Percentiles rank a stretch among this genome's conserved stretches.
phyloP scores from a whole-genome alignment of 2,113 vertebrate genomes.

The Myxocyprinus asiaticus region DNA sequence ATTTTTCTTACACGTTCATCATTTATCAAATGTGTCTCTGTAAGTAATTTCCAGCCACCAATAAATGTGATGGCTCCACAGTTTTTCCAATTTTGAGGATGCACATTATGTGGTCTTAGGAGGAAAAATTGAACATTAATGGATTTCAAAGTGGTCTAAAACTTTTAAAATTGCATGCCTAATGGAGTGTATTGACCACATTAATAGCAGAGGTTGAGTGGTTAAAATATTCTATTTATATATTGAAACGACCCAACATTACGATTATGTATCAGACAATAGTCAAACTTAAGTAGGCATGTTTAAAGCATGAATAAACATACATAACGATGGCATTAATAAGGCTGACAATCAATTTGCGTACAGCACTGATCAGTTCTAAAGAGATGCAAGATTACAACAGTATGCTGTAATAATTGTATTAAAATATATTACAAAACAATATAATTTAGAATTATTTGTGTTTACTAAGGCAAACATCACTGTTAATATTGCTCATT shows the following conservation, averaged over 20 bases:
- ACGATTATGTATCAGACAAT: neutral
- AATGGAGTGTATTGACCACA: slow-evolving; percentile 40
- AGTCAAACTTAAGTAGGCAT: neutral
- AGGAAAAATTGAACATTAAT: slow-evolving; percentile 47
- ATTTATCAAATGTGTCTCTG: slow-evolving; percentile 43
- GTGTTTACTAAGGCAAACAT: no score
- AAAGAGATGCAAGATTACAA: no score
- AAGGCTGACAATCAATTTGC: no score
- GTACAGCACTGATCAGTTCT: no score
- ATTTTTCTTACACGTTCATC: neutral
- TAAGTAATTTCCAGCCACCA: slow-evolving; percentile 36
- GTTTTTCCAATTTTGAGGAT: slow-evolving; percentile 35
- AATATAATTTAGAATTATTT: no score
- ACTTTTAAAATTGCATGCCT: slow-evolving; percentile 8
- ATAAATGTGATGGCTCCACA: slow-evolving; percentile 41
- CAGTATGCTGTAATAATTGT: no score
- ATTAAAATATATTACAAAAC: no score
- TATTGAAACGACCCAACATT: slow-evolving; percentile 9
- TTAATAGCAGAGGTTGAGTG: slow-evolving; percentile 37
- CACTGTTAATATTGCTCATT: no score
- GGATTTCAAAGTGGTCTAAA: slow-evolving; percentile 30
- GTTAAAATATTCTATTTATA: no score
- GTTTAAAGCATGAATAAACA: no score
- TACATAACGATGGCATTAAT: no score
- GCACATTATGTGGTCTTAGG: slow-evolving; percentile 38